Conservation (phyloP, 1,140 invertebrate genomes). For the Ceratitis capitata region DNA sequence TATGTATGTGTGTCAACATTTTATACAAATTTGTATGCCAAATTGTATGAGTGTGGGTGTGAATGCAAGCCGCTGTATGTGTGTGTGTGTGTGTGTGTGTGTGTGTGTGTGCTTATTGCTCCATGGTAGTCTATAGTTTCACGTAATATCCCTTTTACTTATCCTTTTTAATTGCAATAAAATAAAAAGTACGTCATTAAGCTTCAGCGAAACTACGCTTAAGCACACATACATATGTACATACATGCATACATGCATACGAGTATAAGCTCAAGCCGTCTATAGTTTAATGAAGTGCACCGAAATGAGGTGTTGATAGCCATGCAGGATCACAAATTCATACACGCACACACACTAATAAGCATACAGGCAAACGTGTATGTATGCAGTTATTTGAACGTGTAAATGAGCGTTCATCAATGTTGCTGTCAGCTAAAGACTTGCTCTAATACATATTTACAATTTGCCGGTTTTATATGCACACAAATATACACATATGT, state of each 20-base stretch:
- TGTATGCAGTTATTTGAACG: neutral
- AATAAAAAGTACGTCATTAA: constrained; percentile 34
- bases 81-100: neutral
- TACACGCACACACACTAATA: neutral
- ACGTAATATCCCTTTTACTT: too few relatives aligned
- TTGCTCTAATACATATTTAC: neutral
- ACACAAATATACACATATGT: neutral
- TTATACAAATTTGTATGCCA: neutral
- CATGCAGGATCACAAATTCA: neutral
- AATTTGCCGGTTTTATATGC: too few relatives aligned
- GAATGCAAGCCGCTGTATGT: neutral
- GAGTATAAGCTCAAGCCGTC: neutral
- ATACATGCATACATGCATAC: neutral
- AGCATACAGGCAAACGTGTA: neutral
- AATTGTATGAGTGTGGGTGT: neutral
- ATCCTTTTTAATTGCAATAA: constrained; percentile 26
- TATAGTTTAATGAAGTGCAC: constrained; percentile 36
- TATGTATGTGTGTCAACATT: neutral
- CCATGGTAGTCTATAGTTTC: too few relatives aligned
- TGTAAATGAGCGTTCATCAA: neutral
- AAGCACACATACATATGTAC: too few relatives aligned
- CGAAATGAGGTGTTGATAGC: constrained; percentile 27
- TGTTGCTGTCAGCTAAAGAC: neutral
- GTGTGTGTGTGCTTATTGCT: too few relatives aligned
- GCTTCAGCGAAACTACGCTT: neutral